Percentiles rank a stretch among this genome's conserved stretches.
Evolutionary conservation across 2,797 vertebrate species (phyloP).

Genomic region (Heterohyrax brucei): DNA sequence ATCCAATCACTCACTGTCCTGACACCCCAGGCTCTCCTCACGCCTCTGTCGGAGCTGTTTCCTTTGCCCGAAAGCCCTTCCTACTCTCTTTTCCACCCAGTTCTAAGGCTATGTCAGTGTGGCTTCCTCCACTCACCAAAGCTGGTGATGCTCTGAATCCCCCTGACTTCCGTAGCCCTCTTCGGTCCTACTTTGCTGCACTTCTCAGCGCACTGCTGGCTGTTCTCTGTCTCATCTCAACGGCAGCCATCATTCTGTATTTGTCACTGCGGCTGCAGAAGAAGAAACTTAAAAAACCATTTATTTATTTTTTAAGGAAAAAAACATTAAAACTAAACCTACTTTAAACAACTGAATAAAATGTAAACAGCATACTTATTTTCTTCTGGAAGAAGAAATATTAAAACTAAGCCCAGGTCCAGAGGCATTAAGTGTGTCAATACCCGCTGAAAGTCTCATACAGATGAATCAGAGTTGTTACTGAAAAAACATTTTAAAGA

Average conservation of each 20-base stretch:
- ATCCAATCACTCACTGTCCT: background rate
- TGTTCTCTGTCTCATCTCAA: background rate
- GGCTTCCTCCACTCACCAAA: background rate
- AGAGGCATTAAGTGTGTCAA: background rate
- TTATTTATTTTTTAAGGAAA: background rate
- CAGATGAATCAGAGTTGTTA: background rate
- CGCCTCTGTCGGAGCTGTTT: background rate
- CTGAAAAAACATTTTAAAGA: background rate
- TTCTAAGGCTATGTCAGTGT: background rate
- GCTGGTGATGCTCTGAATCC: background rate
- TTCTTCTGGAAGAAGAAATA: background rate
- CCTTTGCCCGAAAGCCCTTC: background rate
- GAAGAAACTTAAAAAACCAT: background rate
- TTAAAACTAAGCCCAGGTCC: conserved; percentile 24
- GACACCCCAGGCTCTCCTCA: background rate
- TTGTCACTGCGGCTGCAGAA: conserved; percentile 6
- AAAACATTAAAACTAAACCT: background rate
- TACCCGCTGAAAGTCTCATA: background rate
- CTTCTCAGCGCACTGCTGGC: background rate
- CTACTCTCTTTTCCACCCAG: background rate
- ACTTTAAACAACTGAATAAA: conserved; percentile 51
- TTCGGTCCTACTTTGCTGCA: background rate
- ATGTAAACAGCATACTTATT: background rate
- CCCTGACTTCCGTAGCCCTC: background rate
- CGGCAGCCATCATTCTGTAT: background rate